Evolutionary conservation across 2,113 vertebrate species (phyloP).

Genomic region (Mionectes macconnelli): DNA sequence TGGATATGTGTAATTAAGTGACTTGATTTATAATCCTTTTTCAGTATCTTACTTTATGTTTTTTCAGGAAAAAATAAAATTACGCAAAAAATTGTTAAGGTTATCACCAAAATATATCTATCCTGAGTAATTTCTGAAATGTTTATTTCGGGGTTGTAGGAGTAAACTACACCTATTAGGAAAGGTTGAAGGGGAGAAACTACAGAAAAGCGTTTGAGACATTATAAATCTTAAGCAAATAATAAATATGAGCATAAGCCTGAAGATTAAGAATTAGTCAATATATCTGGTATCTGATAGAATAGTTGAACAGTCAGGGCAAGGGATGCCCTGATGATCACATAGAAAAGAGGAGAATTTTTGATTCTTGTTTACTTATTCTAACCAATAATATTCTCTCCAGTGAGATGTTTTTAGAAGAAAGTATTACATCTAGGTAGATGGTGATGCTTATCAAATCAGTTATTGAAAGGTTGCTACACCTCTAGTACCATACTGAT

Average conservation of each 20-base stretch:
- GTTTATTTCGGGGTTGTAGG: not conserved
- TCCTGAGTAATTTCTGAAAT: not conserved
- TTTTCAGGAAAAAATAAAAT: not conserved
- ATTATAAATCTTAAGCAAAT: not conserved
- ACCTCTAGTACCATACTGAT: not conserved
- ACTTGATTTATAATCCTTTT: not conserved
- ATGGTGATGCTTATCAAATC: not conserved
- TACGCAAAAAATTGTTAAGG: not conserved
- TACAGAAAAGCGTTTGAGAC: not conserved
- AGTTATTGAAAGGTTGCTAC: not conserved
- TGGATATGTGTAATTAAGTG: not conserved
- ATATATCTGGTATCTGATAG: not conserved
- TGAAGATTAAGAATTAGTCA: not conserved
- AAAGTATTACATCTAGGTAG: not conserved
- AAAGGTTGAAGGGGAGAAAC: not conserved
- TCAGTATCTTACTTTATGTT: not conserved
- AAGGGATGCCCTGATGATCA: not conserved
- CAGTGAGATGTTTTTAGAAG: not conserved
- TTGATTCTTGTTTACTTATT: not conserved
- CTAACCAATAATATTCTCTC: not conserved
- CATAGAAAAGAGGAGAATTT: not conserved
- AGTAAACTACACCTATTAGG: not conserved
- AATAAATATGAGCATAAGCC: not conserved
- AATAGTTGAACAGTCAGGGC: not conserved
- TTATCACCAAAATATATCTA: not conserved